A percentile compares a stretch with the other conserved stretches of the same genome.
Evolutionary conservation across 2,888 invertebrate species (phyloP).

Genomic region (Penaeus monodon): DNA sequence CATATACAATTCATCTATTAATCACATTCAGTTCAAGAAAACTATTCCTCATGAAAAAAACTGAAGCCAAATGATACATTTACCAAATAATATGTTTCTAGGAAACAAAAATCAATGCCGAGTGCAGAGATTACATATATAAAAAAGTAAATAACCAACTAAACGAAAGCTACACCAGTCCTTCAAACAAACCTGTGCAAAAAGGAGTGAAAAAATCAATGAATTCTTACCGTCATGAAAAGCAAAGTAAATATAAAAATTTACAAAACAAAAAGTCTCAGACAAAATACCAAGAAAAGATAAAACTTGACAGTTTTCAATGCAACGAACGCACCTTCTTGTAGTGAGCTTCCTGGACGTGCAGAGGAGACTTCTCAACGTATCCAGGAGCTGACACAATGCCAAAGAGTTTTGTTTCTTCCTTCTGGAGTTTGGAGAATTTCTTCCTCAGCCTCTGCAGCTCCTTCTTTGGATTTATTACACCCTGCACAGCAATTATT

Average conservation of each 20-base stretch:
- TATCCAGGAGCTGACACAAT: constrained; percentile 11
- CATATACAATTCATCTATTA: too few species aligned
- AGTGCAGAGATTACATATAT: too few species aligned
- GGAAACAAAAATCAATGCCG: too few species aligned
- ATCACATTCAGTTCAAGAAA: too few species aligned
- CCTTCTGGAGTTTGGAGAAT: constrained; percentile 27
- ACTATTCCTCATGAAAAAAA: too few species aligned
- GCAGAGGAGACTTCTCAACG: constrained; percentile 20
- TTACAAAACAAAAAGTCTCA: too few species aligned
- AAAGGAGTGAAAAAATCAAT: too few species aligned
- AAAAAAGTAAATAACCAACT: not conserved
- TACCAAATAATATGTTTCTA: too few species aligned
- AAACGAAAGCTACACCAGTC: not conserved
- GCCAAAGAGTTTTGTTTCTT: constrained; percentile 22
- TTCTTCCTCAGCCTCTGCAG: constrained; percentile 36
- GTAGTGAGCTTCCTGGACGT: constrained; percentile 30
- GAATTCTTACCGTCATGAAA: too few species aligned
- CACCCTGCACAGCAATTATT: constrained; percentile 16
- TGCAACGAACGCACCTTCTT: constrained; percentile 18
- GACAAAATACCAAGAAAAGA: too few species aligned
- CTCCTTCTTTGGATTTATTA: constrained; percentile 33
- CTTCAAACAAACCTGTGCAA: not conserved
- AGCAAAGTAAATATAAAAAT: too few species aligned
- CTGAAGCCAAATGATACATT: too few species aligned
- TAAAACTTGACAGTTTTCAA: not conserved